Conservation (phyloP, 2,888 invertebrate genomes). For the Axea sp. region DNA sequence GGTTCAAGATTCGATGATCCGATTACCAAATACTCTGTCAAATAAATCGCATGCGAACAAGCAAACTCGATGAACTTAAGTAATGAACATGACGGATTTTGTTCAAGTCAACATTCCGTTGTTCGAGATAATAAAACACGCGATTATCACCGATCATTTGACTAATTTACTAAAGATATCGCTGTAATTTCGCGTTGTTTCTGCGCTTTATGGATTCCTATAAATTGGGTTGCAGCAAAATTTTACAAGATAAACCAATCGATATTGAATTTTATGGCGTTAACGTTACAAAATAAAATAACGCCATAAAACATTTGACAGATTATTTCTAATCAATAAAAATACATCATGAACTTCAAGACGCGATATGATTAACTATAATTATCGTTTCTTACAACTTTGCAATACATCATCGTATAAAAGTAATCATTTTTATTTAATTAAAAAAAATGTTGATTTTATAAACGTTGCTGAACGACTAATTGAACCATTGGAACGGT, state of each 20-base stretch:
- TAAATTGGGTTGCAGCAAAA: conserved; percentile 10
- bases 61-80: background rate
- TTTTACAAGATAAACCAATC: conserved; percentile 29
- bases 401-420: no score
- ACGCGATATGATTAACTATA: no score
- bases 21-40: conserved; percentile 15
- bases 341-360: no score
- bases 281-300: background rate
- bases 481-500: no score
- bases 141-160: conserved; percentile 21
- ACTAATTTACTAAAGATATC: no score
- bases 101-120: background rate
- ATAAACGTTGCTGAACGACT: no score
- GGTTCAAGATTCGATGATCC: conserved; percentile 5
- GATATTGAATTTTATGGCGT: conserved; percentile 24
- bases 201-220: conserved; percentile 19
- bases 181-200: conserved; percentile 12
- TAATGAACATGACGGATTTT: background rate
- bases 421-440: no score
- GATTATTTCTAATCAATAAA: conserved; percentile 6
- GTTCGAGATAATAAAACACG: conserved; percentile 1
- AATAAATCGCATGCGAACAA: background rate
- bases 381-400: no score
- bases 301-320: conserved; percentile 4
- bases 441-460: no score